phyloP scores from a whole-genome alignment of 1,140 invertebrate genomes.

The Drosophila teissieri region DNA sequence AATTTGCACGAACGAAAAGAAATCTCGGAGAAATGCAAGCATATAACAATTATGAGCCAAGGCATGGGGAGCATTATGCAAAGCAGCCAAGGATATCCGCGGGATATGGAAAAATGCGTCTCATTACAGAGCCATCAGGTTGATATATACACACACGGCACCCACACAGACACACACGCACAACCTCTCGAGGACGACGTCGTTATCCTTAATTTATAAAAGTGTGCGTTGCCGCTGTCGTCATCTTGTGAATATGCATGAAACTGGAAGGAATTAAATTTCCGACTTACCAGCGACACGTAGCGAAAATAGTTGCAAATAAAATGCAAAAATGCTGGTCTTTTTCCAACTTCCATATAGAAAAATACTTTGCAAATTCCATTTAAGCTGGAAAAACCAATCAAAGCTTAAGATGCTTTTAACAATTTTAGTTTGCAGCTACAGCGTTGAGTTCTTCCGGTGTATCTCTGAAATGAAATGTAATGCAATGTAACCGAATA shows the following conservation, averaged over 20 bases:
- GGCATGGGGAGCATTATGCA: conserved; percentile 53
- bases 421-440: background rate
- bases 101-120: conserved; percentile 47
- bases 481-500: conserved; percentile 74
- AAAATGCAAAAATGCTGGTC: background rate
- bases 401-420: too few relatives aligned
- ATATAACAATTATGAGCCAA: conserved; percentile 67
- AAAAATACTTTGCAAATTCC: too few relatives aligned
- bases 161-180: conserved; percentile 7
- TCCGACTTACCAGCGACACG: conserved; percentile 23
- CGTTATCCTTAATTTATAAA: conserved; percentile 83
- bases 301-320: background rate
- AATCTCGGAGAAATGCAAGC: conserved; percentile 46
- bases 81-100: conserved; percentile 58
- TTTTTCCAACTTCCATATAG: background rate
- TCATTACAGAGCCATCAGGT: conserved; percentile 57
- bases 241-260: conserved; percentile 80
- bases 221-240: conserved; percentile 57
- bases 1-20: conserved; percentile 57
- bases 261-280: conserved; percentile 78
- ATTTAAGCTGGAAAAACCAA: background rate
- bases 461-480: conserved; percentile 37
- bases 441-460: background rate
- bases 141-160: conserved; percentile 24
- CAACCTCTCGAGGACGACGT: conserved; percentile 34